Evolutionary conservation across 2,888 invertebrate genomes (phyloP), one percentile per base, ranked within the genome.

Genomic region (Mactromeris polynyma): DNA sequence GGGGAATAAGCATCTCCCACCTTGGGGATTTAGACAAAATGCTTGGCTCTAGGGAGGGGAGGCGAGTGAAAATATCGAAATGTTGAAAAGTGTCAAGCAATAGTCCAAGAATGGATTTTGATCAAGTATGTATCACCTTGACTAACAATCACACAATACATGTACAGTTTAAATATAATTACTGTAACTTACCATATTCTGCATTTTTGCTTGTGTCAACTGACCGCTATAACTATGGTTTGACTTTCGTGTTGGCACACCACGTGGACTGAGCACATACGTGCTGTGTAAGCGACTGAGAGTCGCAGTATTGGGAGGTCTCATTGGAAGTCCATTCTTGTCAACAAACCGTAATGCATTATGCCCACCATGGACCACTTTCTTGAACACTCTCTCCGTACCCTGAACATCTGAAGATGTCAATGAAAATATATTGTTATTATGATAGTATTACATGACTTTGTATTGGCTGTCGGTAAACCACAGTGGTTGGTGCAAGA

Each of bases 221-320:
- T 91, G 91, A 1, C 94, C 94, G 87, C 93, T 94, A 58, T 94
- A 94, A 2, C 89, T 86, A 86, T 94, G 94, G 80, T 87, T 93
- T 1, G 94, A 90, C 54, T 91, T 90, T n/a, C 90, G 89, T 1
- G 93, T 93, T 19, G 94, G 94, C 9, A 94, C 94, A 9, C 94
- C 94, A n/a, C 94, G 85, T 21, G 94, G 93, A 87, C 93, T 93
- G 69, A 94, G 89, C 2, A 91, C 87, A 83, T 92, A 94, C 36
- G 91, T 87, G 64, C 92, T 92, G 40, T 92, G 91, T 11, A 93
- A 85, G 26, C 91, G 88, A 40, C 85, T 88, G 58, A 91, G 90
- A 9, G 87, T 73, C 7, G 87, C 58, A 17, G 89, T 88, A 77
- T 87, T 92, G 38, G 93, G 93, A n/a, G 88, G 79, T 19, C 87